Evolutionary conservation across 2,888 invertebrate genomes (phyloP).

Genomic region (Hemistola chrysoprasaria): DNA sequence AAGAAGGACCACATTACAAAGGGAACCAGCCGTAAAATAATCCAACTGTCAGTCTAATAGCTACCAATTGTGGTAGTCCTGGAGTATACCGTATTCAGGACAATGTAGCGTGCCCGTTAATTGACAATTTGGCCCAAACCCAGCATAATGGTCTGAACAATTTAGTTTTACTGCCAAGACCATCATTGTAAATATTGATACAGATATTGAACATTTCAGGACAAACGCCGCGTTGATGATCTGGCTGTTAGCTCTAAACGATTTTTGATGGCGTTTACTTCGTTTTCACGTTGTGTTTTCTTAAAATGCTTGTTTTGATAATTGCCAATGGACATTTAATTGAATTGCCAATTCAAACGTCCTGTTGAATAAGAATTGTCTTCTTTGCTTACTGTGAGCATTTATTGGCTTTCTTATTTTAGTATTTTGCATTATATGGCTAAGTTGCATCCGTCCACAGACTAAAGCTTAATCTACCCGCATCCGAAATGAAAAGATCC

Average conservation of each 20-base stretch:
- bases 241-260: constrained; percentile 59
- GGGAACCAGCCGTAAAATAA: constrained; percentile 11
- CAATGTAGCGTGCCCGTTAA: constrained; percentile 45
- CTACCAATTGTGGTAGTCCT: constrained; percentile 21
- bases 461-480: no score
- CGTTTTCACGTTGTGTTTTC: constrained; percentile 10
- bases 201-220: constrained; percentile 44
- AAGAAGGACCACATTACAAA: no score
- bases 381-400: no score
- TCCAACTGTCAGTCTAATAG: constrained; percentile 24
- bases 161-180: constrained; percentile 55
- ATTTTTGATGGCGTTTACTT: constrained; percentile 56
- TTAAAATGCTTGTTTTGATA: constrained; percentile 9
- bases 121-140: constrained; percentile 45
- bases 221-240: constrained; percentile 50
- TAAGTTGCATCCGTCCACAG: no score
- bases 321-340: constrained; percentile 13
- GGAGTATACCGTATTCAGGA: constrained; percentile 39
- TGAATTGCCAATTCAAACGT: neutral
- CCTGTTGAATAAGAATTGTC: no score
- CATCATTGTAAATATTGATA: constrained; percentile 56
- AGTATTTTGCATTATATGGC: no score
- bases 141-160: constrained; percentile 51
- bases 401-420: no score
- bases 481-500: no score